Conservation (phyloP, 2,888 invertebrate genomes). For the Eugnorisma glareosa region DNA sequence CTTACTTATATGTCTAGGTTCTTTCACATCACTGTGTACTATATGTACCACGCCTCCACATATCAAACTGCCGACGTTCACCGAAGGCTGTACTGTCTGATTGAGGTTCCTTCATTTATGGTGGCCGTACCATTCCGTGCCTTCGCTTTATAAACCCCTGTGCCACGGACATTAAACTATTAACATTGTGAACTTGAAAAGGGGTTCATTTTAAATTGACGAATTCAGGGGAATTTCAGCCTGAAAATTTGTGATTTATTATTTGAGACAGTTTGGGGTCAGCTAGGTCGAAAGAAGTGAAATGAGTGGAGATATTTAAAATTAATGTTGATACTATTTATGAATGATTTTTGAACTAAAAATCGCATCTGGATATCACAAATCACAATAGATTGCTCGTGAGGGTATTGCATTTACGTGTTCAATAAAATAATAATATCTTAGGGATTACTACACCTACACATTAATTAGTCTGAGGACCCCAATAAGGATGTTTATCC, state of each 20-base stretch:
- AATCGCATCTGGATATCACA: slow-evolving; percentile 1
- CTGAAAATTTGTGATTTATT: slow-evolving; percentile 28
- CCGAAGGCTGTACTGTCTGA: slow-evolving; percentile 53
- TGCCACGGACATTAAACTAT: slow-evolving; percentile 34
- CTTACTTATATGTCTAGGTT: background rate
- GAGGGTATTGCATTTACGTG: background rate
- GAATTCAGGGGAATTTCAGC: slow-evolving; percentile 3
- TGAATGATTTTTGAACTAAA: background rate
- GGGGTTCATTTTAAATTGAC: slow-evolving; percentile 22
- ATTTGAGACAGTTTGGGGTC: slow-evolving; percentile 6
- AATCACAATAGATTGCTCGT: slow-evolving; percentile 1
- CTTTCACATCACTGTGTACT: slow-evolving; percentile 4
- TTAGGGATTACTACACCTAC: slow-evolving; percentile 22
- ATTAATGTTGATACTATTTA: background rate
- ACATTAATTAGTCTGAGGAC: slow-evolving; percentile 6
- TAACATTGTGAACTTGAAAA: slow-evolving; percentile 22
- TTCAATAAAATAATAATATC: slow-evolving; percentile 3
- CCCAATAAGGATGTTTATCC: background rate
- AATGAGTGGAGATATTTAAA: background rate
- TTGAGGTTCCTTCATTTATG: slow-evolving; percentile 53
- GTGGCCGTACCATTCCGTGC: slow-evolving; percentile 62
- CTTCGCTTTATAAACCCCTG: slow-evolving; percentile 47
- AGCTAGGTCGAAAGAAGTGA: background rate
- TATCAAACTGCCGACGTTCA: slow-evolving; percentile 35
- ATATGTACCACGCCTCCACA: slow-evolving; percentile 40